Base-by-base conservation (phyloP, 2,888 invertebrate genomes). In the Malacosoma neustria region DNA sequence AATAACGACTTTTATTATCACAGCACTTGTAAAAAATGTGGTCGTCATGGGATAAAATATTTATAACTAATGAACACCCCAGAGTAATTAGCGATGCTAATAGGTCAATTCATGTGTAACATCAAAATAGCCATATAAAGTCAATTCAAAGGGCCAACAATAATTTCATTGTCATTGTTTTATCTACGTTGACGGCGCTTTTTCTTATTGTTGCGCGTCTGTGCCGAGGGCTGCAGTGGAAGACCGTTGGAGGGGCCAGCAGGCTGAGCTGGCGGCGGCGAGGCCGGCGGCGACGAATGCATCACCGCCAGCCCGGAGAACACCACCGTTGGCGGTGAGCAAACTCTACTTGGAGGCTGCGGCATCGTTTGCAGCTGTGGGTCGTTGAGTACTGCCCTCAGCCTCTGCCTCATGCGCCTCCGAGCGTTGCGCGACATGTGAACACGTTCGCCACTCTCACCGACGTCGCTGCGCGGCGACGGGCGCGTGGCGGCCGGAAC, bases 1-100 rank as follows among this genome's bases (percentile, higher is more conserved):
- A 22, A 22, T 22, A 7, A 22, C 9, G 59, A 53, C 60, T 57
- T 47, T 46, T 51, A 49, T 64, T 79, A 81, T 82, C 82, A 82
- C 82, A 82, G 82, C 79, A 79, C 74, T 81, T 67, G 59, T 70
- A 68, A 65, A 64, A 68, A 69, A 72, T 72, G 73, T 64, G 54
- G 64, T 57, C 64, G 73, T 77, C 72, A 66, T 63, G 51, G 61
- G 61, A 68, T 61, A 48, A 63, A 59, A 51, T 53, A 51, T 55
- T 42, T 42, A 57, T 51, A 57, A 47, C 46, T 5, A 34, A 35
- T 52, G 52, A 48, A 51, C 43, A 56, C 62, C 70, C 75, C 70
- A 67, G 71, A 72, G 61, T 40, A 51, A 50, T 48, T 47, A 45
- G 57, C 64, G 59, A 65, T 66, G 61, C 62, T 46, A 42, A 47